Evolutionary conservation across 2,888 invertebrate genomes (phyloP), one percentile per base, ranked within the genome.

Genomic region (Athrips mouffetella): DNA sequence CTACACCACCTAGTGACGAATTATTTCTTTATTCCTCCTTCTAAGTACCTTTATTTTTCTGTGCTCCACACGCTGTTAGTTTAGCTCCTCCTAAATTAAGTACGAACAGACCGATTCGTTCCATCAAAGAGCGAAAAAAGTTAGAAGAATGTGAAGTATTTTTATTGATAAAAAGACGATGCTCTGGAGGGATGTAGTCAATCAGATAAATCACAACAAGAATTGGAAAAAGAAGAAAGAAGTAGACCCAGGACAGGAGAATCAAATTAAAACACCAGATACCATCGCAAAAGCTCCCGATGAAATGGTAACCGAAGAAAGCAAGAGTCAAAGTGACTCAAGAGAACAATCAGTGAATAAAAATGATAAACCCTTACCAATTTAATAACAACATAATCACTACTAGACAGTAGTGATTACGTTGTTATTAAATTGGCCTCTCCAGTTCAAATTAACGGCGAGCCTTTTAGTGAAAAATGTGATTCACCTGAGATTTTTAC

Each of bases 401-500:
- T 79, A 1, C 84, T 85, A 47, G 77, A 70, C 2, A 81, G 73
- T 41, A 70, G 58, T 49, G 86, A 86, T 55, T 85, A 70, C 58
- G 75, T 86, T 8, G 73, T 85, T 0, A 80, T 88, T 48, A 77
- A 76, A 50, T 61, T 87, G 6, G 62, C 80, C 10, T 78, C 80
- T 2, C 86, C 85, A 0, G 81, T 83, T 5, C 75, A 80, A 23
- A 75, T 71, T 50, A 80, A 86, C 54, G 86, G 86, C 0, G 82
- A 84, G 59, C 84, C 84, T 0, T 74, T 73, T 15, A 45, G 16
- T 50, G 78, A 82, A 16, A 80, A 78, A 50, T 63, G 60, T 20
- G 63, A 70, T 48, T 89, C 89, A 0, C 88, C 86, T 1, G 88
- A 88, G 67, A 73, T 89, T 52, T 89, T 89, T 55, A 79, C 82